These are phyloP conservation scores for Ischnura elegans DNA, from an alignment of 2,888 invertebrate species.

Conservation along the genomic window DNA sequence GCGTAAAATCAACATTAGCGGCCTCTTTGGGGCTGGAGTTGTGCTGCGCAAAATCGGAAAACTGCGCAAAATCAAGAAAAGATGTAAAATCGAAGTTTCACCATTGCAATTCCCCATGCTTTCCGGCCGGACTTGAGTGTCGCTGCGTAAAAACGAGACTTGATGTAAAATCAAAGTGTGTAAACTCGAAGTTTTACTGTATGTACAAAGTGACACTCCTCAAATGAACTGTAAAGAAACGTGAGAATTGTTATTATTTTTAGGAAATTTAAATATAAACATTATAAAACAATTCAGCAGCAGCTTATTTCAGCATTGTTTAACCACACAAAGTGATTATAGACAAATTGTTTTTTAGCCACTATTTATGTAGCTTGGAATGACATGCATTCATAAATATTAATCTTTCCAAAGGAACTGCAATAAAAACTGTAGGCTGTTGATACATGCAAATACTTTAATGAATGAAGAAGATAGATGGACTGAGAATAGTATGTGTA, in stretches of 20 bases:
- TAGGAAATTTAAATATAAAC: neutral
- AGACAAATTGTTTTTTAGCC: neutral
- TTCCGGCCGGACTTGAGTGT: too few relatives aligned
- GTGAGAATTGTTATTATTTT: too few relatives aligned
- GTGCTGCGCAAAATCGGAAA: too few relatives aligned
- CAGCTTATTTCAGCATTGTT: neutral
- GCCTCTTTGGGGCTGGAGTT: too few relatives aligned
- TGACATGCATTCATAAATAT: neutral
- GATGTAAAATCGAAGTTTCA: too few relatives aligned
- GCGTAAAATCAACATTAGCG: too few relatives aligned
- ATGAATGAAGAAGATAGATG: neutral
- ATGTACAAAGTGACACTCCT: neutral
- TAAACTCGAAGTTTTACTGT: too few relatives aligned
- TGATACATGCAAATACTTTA: neutral
- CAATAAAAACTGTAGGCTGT: neutral
- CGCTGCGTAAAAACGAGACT: too few relatives aligned
- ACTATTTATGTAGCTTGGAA: neutral
- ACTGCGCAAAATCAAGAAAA: too few relatives aligned
- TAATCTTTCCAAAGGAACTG: neutral
- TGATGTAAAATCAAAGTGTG: too few relatives aligned
- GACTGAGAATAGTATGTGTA: neutral
- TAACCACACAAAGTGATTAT: neutral
- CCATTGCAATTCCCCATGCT: too few relatives aligned
- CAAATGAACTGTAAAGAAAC: too few relatives aligned
- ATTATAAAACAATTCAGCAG: neutral